Percentiles rank a stretch among this genome's conserved stretches.
Conservation (phyloP, 2,113 vertebrate species). For the Pipra filicauda region DNA sequence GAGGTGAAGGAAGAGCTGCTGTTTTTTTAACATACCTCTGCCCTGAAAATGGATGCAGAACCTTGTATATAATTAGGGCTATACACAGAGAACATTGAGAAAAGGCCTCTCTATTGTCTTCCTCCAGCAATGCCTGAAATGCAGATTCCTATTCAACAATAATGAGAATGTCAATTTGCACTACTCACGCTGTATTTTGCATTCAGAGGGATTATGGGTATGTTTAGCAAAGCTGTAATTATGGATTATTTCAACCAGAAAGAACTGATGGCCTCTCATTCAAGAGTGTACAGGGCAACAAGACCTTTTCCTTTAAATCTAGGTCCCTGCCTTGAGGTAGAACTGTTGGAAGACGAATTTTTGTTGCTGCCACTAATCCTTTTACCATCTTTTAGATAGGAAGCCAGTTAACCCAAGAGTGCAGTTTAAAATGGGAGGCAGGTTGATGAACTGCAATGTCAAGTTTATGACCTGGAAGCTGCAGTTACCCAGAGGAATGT, state of each 20-base stretch:
- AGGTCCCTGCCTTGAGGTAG: background rate
- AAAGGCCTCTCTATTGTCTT: background rate
- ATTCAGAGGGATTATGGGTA: background rate
- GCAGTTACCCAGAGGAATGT: slow-evolving; percentile 13
- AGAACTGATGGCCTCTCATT: background rate
- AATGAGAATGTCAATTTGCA: background rate
- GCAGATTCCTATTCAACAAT: background rate
- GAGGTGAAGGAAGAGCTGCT: background rate
- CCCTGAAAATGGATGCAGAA: background rate
- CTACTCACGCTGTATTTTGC: background rate
- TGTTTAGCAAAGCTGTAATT: background rate
- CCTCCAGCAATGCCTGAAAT: background rate
- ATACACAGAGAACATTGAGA: background rate
- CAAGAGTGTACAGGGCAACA: background rate
- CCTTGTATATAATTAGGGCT: background rate
- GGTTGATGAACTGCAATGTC: slow-evolving; percentile 69
- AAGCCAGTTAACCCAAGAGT: slow-evolving; percentile 71
- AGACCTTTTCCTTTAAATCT: background rate
- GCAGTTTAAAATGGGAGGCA: slow-evolving; percentile 71
- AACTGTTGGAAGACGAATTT: background rate
- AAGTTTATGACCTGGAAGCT: slow-evolving; percentile 51
- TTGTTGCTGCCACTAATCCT: background rate
- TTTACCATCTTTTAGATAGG: slow-evolving; percentile 55
- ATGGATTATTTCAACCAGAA: background rate
- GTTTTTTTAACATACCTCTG: background rate